phyloP scores from a whole-genome alignment of 2,113 vertebrate species.

The Phyllostomus discolor region DNA sequence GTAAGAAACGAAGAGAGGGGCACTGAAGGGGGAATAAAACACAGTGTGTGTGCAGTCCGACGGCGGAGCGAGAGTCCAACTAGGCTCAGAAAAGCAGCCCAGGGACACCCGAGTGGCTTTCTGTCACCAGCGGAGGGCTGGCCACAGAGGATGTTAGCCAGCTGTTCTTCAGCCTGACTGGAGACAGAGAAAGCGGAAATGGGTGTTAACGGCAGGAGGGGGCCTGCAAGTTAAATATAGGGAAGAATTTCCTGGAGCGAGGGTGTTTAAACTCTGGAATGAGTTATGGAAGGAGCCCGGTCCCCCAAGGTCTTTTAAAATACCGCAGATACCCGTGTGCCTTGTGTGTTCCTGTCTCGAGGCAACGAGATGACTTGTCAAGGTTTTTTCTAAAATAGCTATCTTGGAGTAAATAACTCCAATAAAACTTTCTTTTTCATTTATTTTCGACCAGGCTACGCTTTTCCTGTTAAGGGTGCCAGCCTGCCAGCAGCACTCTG shows the following conservation, averaged over 20 bases:
- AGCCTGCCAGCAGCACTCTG: not conserved
- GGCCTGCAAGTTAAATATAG: slow-evolving; percentile 71
- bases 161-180: slow-evolving; percentile 66
- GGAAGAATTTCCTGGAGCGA: slow-evolving; percentile 75
- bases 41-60: not conserved
- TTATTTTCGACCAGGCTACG: slow-evolving; percentile 45
- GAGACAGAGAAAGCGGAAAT: slow-evolving; percentile 71
- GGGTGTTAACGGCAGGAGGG: slow-evolving; percentile 66
- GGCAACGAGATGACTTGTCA: slow-evolving; percentile 37
- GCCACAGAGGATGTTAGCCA: slow-evolving; percentile 49
- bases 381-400: slow-evolving; percentile 29
- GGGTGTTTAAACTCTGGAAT: slow-evolving; percentile 72
- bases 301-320: slow-evolving; percentile 70
- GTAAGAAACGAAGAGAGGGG: not conserved
- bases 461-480: not conserved
- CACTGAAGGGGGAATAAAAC: not conserved
- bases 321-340: slow-evolving; percentile 60
- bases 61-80: not conserved
- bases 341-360: slow-evolving; percentile 61
- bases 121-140: slow-evolving; percentile 7
- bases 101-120: not conserved
- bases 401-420: slow-evolving; percentile 25
- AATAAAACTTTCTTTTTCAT: slow-evolving; percentile 55
- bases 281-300: slow-evolving; percentile 68
- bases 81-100: not conserved